phyloP scores from a whole-genome alignment of 92 coral and sea anemone species.

The Bergia puertoricense region DNA sequence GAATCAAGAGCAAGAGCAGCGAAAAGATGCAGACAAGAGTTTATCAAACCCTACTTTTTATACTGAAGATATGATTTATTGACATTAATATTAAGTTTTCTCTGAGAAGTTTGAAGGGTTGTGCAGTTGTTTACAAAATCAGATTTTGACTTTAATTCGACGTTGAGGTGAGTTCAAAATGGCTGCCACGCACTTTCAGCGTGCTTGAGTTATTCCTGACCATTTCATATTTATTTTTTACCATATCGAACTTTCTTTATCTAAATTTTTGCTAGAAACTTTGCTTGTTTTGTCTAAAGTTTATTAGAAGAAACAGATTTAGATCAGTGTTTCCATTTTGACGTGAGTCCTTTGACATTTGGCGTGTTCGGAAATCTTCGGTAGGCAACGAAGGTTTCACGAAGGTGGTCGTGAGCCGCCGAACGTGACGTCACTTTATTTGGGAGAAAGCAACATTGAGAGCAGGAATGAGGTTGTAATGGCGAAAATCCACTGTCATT shows the following conservation, averaged over 20 bases:
- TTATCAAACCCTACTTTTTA: slow-evolving; percentile 11
- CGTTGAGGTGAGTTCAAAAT: slow-evolving; percentile 47
- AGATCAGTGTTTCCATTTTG: slow-evolving; percentile 38
- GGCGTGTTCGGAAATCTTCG: slow-evolving; percentile 73
- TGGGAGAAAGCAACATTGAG: slow-evolving; percentile 91
- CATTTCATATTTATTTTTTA: background rate
- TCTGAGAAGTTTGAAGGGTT: slow-evolving; percentile 14
- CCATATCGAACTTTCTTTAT: background rate
- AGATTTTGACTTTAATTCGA: slow-evolving; percentile 22
- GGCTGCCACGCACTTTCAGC: slow-evolving; percentile 50
- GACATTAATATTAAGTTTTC: slow-evolving; percentile 9
- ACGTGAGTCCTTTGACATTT: slow-evolving; percentile 75
- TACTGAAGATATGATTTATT: slow-evolving; percentile 16
- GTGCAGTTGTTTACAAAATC: slow-evolving; percentile 18
- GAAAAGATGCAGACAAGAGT: background rate
- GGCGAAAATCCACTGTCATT: slow-evolving; percentile 99
- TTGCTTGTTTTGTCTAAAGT: background rate
- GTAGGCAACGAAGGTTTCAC: slow-evolving; percentile 50
- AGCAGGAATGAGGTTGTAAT: slow-evolving; percentile 97
- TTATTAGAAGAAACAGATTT: slow-evolving; percentile 23
- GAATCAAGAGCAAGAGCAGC: slow-evolving; percentile 44
- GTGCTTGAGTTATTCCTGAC: slow-evolving; percentile 37
- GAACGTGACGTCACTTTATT: slow-evolving; percentile 93
- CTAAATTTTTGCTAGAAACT: background rate
- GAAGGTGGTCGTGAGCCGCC: slow-evolving; percentile 65